phyloP scores from a whole-genome alignment of 2,113 vertebrate genomes.

The Vidua chalybeata region DNA sequence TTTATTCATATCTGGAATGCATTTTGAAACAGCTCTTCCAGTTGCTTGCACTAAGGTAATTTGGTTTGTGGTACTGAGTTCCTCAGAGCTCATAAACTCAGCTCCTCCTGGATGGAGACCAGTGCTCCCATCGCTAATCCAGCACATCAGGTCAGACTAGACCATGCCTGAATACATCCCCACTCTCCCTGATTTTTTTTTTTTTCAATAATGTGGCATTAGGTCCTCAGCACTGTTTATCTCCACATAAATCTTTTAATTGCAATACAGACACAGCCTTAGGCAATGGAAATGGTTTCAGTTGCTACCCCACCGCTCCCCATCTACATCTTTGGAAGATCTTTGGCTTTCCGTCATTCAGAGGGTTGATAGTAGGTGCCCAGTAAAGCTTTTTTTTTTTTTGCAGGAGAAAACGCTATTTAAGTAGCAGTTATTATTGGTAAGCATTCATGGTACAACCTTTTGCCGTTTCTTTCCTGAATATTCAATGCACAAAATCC shows the following conservation, averaged over 20 bases:
- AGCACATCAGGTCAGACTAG: background rate
- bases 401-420: background rate
- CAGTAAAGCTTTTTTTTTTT: background rate
- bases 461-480: conserved; percentile 13
- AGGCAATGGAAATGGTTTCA: background rate
- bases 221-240: background rate
- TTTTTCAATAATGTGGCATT: background rate
- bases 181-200: background rate
- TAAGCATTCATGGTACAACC: background rate
- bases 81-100: background rate
- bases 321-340: background rate
- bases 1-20: background rate
- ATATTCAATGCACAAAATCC: conserved; percentile 23
- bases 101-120: background rate
- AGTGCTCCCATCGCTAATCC: accelerated
- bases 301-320: background rate
- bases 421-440: conserved; percentile 3
- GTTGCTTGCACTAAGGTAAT: background rate
- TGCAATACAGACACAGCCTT: background rate
- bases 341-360: background rate
- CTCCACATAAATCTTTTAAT: background rate
- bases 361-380: background rate
- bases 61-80: background rate
- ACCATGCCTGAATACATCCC: background rate
- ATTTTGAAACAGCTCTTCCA: background rate